Base-by-base conservation (phyloP, 2,888 invertebrate species). In the Oscheius sp. region DNA sequence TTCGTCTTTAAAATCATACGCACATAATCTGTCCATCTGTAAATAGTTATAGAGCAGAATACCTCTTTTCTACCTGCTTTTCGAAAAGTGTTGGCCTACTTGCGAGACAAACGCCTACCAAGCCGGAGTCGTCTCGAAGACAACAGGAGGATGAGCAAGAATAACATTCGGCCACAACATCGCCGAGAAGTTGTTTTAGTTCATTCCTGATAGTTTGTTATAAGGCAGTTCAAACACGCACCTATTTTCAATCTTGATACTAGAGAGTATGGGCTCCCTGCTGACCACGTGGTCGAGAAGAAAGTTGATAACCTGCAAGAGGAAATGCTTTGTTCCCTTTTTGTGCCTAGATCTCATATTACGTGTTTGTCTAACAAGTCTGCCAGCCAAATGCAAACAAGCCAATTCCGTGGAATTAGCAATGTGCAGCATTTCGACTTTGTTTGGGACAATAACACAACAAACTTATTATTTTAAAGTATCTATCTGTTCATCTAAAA, bases 11-110 rank as follows among this genome's bases (percentile, higher is more conserved):
- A 84, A 83, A 13, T 75, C 66, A 60, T 84, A 83, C 29, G 70
- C 60, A 58, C 81, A 84, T 0, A 84, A 76, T 11, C 82, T 79
- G 57, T 84, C 84, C 59, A 84, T 72, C 77, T 82, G 74, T n/a
- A 75, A 21, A 21, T 21, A 21, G 21, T 21, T 21, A 21, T 21
- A 21, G 21, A 21, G 21, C 21, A 21, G 21, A 21, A 21, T 21
- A 21, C 21, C 21, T 21, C 21, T 21, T 21, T 21, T 21, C 21
- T 3, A 79, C 80, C 76, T 80, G 80, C 58, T 73, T 77, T 50
- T 84, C 84, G 37, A 84, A 80, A 11, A 81, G 57, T 2, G 70
- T 55, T 3, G 79, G 68, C 51, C 76, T 73, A 58, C 81, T 76
- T 29, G 82, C 80, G 53, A 84, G 60, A 13, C 76, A 79, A n/a